Evolutionary conservation across 64 coral and sea anemone genomes (phyloP), one percentile per base, ranked within the genome.

Genomic region (Porites lutea): DNA sequence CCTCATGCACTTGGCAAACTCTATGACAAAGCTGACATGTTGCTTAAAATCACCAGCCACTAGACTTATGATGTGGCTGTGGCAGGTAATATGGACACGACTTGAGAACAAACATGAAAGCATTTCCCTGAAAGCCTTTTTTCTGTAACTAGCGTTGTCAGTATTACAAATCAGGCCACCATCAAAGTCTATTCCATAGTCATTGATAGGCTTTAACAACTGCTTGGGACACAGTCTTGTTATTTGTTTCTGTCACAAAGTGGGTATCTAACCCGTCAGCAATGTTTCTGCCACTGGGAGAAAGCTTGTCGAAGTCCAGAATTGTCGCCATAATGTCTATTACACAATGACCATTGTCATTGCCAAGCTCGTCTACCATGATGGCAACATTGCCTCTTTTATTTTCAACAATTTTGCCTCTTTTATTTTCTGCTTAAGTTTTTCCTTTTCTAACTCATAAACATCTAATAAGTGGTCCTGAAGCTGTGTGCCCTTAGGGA

Each of bases 21-120:
- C 57, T 3, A 7, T 75, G 3, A 71, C 44, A 11, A 89, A 77
- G 83, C 75, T 68, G 14, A 94, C 89, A 15, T 63, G 49, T 18
- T 80, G 86, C n/a, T 95, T 90, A 4, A 95, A 91, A 47, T 95
- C 93, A 59, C 23, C 57, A 16, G 81, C 82, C 44, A 87, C 74
- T 16, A 94, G 61, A 79, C 85, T 94, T 4, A 94, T 87, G 90
- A 85, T 75, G 64, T 90, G 87, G 47, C 87, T 94, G 14, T 90
- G 59, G 70, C 78, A 94, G 8, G 78, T 94, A n/a, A 90, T 94
- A 60, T 91, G 72, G 3, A 90, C 18, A 19, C 81, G 86, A 16
- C 10, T 3, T 4, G 88, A 43, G 49, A 85, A 95, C 54, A 95
- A 55, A n/a, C 44, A 72, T 18, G 52, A 90, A 3, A 95, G 58